These are phyloP conservation scores for Popillia japonica DNA, from an alignment of 1,140 invertebrate genomes.

Conservation along the genomic window DNA sequence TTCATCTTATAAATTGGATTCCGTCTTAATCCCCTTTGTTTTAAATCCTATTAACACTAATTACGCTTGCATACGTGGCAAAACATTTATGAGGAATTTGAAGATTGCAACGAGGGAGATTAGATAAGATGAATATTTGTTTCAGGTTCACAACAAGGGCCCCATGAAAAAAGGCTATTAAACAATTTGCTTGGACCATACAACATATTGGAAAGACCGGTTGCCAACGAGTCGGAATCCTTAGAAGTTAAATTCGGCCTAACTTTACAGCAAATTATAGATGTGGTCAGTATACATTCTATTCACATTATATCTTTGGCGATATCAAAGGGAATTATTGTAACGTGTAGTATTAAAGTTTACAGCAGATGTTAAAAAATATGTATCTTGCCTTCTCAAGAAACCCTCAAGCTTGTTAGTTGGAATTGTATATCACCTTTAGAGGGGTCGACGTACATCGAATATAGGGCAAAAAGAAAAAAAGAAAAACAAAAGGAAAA, in stretches of 20 bases:
- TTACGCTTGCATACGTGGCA: neutral
- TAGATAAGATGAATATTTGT: conserved; percentile 44
- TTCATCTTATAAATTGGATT: neutral
- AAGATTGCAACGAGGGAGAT: too few relatives aligned
- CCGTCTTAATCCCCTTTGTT: neutral
- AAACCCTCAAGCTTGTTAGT: too few relatives aligned
- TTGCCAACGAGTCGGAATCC: conserved; percentile 92
- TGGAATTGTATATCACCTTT: too few relatives aligned
- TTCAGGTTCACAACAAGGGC: conserved; percentile 82
- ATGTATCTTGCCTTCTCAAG: too few relatives aligned
- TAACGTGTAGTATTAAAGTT: too few relatives aligned
- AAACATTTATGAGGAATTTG: too few relatives aligned
- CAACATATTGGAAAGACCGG: conserved; percentile 94
- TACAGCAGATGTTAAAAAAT: too few relatives aligned
- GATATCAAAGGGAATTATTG: too few relatives aligned
- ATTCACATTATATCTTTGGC: too few relatives aligned
- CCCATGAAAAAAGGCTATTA: conserved; percentile 88
- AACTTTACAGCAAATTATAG: conserved; percentile 97
- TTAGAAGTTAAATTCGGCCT: conserved; percentile 94
- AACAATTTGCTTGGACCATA: conserved; percentile 91
- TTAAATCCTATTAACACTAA: neutral
- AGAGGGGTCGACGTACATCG: too few relatives aligned
- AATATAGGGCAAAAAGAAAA: too few relatives aligned
- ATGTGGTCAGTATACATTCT: conserved; percentile 85
- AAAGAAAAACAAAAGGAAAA: too few relatives aligned